A percentile compares a stretch with the other conserved stretches of the same genome.
phyloP scores from a whole-genome alignment of 2,888 invertebrate species.

The Cantharis rufa region DNA sequence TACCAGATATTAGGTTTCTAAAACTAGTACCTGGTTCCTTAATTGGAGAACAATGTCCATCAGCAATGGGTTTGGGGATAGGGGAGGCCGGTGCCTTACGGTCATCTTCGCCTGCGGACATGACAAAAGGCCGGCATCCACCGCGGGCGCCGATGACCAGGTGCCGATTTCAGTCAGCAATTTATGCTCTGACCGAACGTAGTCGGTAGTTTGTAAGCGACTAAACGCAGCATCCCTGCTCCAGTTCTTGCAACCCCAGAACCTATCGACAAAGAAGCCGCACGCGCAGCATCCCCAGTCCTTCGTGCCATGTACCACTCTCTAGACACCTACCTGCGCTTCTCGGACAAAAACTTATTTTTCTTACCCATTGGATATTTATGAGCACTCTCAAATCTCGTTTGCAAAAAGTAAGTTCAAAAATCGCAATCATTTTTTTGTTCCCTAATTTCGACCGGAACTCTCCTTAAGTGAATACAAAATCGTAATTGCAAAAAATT shows the following conservation, averaged over 20 bases:
- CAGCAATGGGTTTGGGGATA: constrained; percentile 50
- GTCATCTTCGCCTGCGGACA: constrained; percentile 53
- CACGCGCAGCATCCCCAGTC: constrained; percentile 39
- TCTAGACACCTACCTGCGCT: constrained; percentile 32
- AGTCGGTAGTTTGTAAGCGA: constrained; percentile 33
- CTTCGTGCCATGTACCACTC: constrained; percentile 28
- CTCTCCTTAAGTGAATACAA: neutral
- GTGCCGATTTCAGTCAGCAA: constrained; percentile 48
- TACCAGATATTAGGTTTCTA: constrained; percentile 22
- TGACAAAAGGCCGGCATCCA: constrained; percentile 48
- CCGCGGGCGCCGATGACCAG: constrained; percentile 46
- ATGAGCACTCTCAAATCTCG: neutral
- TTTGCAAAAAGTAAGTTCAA: neutral
- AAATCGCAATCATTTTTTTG: neutral
- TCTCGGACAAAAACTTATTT: constrained; percentile 29
- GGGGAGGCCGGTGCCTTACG: constrained; percentile 47
- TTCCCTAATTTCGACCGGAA: neutral
- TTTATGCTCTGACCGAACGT: constrained; percentile 29
- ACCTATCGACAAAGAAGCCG: constrained; percentile 38
- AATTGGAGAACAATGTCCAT: constrained; percentile 55
- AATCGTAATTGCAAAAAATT: neutral
- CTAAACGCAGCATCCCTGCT: constrained; percentile 40
- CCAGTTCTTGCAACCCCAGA: constrained; percentile 35
- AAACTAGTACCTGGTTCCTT: constrained; percentile 49
- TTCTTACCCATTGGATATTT: constrained; percentile 13